Percentiles rank a stretch among this genome's conserved stretches.
Conservation (phyloP, 2,113 vertebrate species). For the Pseudolaguvia tuberculata region DNA sequence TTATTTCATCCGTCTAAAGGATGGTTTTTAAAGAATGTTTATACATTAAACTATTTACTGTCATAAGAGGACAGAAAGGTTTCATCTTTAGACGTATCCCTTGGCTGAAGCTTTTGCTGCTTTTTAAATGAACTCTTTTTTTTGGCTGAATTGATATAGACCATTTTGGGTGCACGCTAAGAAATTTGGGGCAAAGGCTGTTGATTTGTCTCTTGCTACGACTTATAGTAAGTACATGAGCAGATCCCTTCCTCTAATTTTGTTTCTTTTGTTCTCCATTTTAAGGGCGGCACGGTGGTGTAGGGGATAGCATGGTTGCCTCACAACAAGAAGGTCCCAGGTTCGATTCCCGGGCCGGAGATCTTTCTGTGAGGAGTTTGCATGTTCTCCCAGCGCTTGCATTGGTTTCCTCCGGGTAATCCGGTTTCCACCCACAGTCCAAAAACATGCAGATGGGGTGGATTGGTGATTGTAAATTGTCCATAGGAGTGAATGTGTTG, state of each 20-base stretch:
- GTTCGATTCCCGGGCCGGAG: too few relatives aligned
- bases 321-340: too few relatives aligned
- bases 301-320: too few relatives aligned
- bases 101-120: constrained; percentile 34
- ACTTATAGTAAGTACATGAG: background rate
- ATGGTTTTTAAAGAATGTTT: background rate
- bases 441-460: too few relatives aligned
- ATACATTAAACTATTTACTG: constrained; percentile 21
- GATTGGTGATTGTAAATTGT: too few relatives aligned
- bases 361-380: too few relatives aligned
- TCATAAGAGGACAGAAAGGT: constrained; percentile 34
- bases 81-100: constrained; percentile 31
- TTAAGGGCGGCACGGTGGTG: too few relatives aligned
- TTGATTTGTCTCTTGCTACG: background rate
- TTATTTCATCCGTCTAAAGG: constrained; percentile 36
- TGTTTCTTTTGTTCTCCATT: background rate
- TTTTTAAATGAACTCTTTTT: constrained; percentile 33
- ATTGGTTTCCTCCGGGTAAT: too few relatives aligned
- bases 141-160: constrained; percentile 41
- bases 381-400: too few relatives aligned
- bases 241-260: background rate
- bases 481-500: too few relatives aligned
- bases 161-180: constrained; percentile 11
- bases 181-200: constrained; percentile 7
- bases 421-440: too few relatives aligned